Conservation (phyloP, 2,797 vertebrate species). For the Acanthiza pusilla region DNA sequence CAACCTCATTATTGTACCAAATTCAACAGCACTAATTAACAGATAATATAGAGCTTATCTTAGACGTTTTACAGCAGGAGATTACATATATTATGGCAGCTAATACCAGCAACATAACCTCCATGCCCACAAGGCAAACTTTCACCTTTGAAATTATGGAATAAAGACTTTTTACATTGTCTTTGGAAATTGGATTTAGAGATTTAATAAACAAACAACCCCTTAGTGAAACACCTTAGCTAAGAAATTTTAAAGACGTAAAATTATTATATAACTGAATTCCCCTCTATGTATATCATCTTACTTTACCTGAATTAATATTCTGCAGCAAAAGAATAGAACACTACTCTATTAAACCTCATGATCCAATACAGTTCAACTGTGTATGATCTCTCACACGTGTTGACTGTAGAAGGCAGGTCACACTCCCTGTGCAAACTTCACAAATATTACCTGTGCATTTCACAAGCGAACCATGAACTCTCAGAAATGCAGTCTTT, state of each 20-base stretch:
- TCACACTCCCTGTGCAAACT: neutral
- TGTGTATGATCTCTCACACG: neutral
- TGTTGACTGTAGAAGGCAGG: neutral
- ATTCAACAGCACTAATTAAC: neutral
- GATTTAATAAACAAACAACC: constrained; percentile 9
- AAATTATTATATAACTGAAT: neutral
- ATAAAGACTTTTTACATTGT: constrained; percentile 7
- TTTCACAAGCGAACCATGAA: neutral
- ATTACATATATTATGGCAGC: neutral
- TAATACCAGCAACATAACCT: neutral
- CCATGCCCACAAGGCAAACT: neutral
- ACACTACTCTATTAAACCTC: neutral
- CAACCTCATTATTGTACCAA: neutral
- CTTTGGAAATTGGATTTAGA: constrained; percentile 44
- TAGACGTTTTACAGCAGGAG: neutral
- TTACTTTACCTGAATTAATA: constrained; percentile 13
- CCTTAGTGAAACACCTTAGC: neutral
- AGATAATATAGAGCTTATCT: neutral
- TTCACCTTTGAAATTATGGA: neutral
- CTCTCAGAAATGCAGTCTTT: neutral
- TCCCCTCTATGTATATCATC: neutral
- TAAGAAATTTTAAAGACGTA: neutral
- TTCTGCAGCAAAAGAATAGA: neutral
- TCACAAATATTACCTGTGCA: neutral
- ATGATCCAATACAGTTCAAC: neutral